Base-by-base conservation (phyloP, 2,113 vertebrate genomes). In the Bagarius yarrelli region DNA sequence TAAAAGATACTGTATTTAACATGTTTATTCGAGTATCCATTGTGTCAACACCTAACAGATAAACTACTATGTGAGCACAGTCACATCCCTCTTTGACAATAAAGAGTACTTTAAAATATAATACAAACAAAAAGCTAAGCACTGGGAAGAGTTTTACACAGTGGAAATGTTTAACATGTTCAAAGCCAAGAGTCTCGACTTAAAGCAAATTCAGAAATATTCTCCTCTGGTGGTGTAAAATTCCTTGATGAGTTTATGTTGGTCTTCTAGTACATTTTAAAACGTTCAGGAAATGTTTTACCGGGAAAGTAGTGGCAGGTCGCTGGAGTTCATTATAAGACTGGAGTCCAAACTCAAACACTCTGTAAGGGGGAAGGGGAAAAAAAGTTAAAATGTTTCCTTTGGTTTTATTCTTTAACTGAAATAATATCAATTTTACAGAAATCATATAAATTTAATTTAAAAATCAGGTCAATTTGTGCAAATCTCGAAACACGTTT, bases 331-430 rank as follows among this genome's bases (percentile, higher is more conserved):
- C 92, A 94, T 89, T 84, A 96, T 95, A 87, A 95, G 93, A 85
- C 93, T 95, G 85, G 95, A 93, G 87, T 95, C 95, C 89, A 96
- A 83, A 87, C 92, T 97, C 87, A 97, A 92, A 87, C 93, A 96
- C 88, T 97, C 96, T 96, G 92, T 13, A 55, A 76, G 89, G 87
- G 87, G 76, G 4, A 87, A 78, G 69, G 87, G 78, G 21, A 32
- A 52, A 32, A 25, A 70, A 16, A 40, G n/a, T 34, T 11, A 40
- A 47, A 36, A 30, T 34, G n/a, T 8, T 71, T 59, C 11, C 18
- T 47, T 8, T 6, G 40, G 69, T 50, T 15, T 25, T 9, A 76
- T 12, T 16, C 19, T 5, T 64, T 40, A 25, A 55, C 0, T 55
- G 32, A 59, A 55, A 47, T 8, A 47, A 47, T n/a, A n/a, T n/a